These are phyloP conservation scores for Manis crassicaudata DNA, from an alignment of 2,797 vertebrate species.

Conservation along the genomic window DNA sequence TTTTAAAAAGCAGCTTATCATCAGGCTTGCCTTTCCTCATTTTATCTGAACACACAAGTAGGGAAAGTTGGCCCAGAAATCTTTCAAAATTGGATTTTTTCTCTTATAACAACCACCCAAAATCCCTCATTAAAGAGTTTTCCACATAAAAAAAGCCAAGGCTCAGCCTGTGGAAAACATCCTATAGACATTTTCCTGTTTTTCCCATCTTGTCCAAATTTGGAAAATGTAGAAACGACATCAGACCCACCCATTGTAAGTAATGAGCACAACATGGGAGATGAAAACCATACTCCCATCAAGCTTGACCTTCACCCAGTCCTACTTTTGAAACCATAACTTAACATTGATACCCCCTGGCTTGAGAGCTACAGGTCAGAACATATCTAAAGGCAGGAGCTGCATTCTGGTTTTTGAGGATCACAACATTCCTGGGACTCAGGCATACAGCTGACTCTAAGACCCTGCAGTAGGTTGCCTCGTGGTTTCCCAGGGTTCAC, in stretches of 20 bases:
- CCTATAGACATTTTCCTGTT: slow-evolving; percentile 27
- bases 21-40: neutral
- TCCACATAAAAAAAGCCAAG: neutral
- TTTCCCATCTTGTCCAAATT: neutral
- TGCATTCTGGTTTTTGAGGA: neutral
- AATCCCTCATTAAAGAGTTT: slow-evolving; percentile 28
- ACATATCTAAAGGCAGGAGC: neutral
- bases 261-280: neutral
- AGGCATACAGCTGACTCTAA: neutral
- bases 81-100: slow-evolving; percentile 25
- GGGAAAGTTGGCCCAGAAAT: slow-evolving; percentile 51
- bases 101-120: slow-evolving; percentile 34
- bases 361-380: neutral
- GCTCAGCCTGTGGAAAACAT: neutral
- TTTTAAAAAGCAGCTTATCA: slow-evolving; percentile 17
- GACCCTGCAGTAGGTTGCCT: fast-evolving
- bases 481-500: neutral
- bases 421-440: neutral
- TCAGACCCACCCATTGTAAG: neutral
- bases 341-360: neutral
- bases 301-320: neutral
- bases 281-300: neutral
- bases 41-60: slow-evolving; percentile 30
- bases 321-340: slow-evolving; percentile 3
- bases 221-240: slow-evolving; percentile 3